phyloP scores from a whole-genome alignment of 2,888 invertebrate genomes.

The Aromia moschata region DNA sequence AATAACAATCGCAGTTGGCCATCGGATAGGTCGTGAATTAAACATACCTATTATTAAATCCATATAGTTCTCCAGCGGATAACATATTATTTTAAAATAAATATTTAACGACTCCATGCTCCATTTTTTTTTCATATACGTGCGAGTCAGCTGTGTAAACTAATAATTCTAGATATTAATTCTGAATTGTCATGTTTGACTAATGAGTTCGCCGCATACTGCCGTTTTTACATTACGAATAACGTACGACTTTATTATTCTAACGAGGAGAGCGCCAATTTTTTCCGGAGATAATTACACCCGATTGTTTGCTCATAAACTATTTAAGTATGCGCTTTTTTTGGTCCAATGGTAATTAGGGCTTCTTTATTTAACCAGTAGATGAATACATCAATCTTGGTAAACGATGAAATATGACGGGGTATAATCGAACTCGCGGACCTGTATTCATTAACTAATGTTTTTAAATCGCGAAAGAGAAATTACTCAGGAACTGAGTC shows the following conservation, averaged over 20 bases:
- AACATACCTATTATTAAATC: too few species aligned
- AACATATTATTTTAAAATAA: too few species aligned
- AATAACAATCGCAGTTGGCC: too few species aligned
- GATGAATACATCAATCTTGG: slow-evolving; percentile 44
- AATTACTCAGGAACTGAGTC: slow-evolving; percentile 41
- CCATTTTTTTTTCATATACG: too few species aligned
- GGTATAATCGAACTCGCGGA: slow-evolving; percentile 41
- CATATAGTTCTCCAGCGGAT: too few species aligned
- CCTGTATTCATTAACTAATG: slow-evolving; percentile 30
- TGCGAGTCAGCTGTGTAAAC: neutral
- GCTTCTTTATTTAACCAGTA: slow-evolving; percentile 9
- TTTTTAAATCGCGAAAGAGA: slow-evolving; percentile 25
- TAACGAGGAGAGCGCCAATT: slow-evolving; percentile 14
- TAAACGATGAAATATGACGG: slow-evolving; percentile 45
- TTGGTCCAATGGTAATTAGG: slow-evolving; percentile 8
- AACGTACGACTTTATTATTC: slow-evolving; percentile 7
- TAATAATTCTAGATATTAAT: slow-evolving; percentile 1
- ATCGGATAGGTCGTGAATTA: too few species aligned
- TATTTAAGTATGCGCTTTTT: slow-evolving; percentile 2
- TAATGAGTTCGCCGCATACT: neutral
- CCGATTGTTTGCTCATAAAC: slow-evolving; percentile 13
- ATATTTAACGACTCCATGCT: too few species aligned
- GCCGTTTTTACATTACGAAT: neutral
- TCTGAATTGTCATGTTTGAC: slow-evolving; percentile 5
- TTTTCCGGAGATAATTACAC: slow-evolving; percentile 11